A percentile compares a stretch with the other conserved stretches of the same genome.
phyloP scores from a whole-genome alignment of 1,140 invertebrate genomes.

The Camponotus floridanus region DNA sequence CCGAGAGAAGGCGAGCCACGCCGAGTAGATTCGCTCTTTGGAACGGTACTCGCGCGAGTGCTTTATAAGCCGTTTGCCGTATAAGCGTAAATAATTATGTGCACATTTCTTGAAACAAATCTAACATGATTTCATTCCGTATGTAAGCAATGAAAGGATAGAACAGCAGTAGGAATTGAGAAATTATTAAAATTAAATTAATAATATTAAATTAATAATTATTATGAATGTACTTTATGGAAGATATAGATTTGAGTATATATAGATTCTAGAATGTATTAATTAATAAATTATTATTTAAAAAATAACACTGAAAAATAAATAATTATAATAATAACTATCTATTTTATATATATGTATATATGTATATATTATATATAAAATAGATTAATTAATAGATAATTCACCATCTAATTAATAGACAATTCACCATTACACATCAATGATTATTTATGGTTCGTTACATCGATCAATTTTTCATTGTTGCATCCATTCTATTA shows the following conservation, averaged over 20 bases:
- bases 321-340: too few relatives aligned
- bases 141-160: not conserved
- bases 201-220: too few relatives aligned
- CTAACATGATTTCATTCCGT: not conserved
- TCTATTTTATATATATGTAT: too few relatives aligned
- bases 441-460: not conserved
- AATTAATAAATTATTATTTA: not conserved
- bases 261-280: not conserved
- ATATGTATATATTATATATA: not conserved
- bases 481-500: not conserved
- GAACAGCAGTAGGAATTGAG: not conserved
- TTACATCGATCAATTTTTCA: not conserved
- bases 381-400: not conserved
- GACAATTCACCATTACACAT: too few relatives aligned
- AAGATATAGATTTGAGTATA: not conserved
- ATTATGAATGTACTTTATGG: too few relatives aligned
- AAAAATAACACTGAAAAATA: too few relatives aligned
- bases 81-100: conserved; percentile 26
- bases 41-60: conserved; percentile 31
- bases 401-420: not conserved
- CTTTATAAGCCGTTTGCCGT: conserved; percentile 7
- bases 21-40: not conserved
- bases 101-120: not conserved
- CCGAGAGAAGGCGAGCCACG: conserved; percentile 10
- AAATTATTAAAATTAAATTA: not conserved